These are phyloP conservation scores for Periphyllus acericola DNA, from an alignment of 2,888 invertebrate genomes.

Conservation along the genomic window DNA sequence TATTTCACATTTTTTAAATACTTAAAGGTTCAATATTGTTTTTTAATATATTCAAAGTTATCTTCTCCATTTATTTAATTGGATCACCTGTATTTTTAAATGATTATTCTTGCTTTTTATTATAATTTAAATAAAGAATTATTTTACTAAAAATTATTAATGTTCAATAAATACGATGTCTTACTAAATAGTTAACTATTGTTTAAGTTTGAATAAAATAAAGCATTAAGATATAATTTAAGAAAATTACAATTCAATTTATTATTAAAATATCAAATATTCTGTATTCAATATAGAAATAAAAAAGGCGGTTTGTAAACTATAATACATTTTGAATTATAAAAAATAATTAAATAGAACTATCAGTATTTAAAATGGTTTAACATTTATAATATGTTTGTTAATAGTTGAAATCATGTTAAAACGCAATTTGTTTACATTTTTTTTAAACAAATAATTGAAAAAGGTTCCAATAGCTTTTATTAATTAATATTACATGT, in stretches of 20 bases:
- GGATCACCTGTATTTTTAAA: not conserved
- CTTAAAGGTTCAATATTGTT: slow-evolving; percentile 21
- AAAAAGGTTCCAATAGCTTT: not conserved
- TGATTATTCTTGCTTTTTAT: not conserved
- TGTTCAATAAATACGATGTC: not conserved
- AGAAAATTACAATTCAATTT: not conserved
- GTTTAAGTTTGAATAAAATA: not conserved
- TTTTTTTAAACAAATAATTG: slow-evolving; percentile 46
- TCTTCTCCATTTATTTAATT: not conserved
- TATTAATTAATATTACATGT: slow-evolving; percentile 6
- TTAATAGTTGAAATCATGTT: slow-evolving; percentile 23
- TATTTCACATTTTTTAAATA: slow-evolving; percentile 30
- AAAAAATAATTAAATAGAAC: slow-evolving; percentile 10
- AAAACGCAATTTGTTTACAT: slow-evolving; percentile 40
- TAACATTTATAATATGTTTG: slow-evolving; percentile 17
- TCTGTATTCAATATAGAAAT: not conserved
- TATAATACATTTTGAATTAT: not conserved
- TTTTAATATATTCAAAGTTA: not conserved
- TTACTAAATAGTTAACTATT: not conserved
- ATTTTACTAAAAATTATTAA: not conserved
- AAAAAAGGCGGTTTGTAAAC: not conserved
- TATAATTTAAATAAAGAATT: slow-evolving; percentile 9
- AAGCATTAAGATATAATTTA: not conserved
- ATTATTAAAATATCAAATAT: not conserved
- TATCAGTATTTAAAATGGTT: slow-evolving; percentile 14